These are phyloP conservation scores for Leucosticte australis DNA, from an alignment of 2,113 vertebrate species.

Conservation along the genomic window DNA sequence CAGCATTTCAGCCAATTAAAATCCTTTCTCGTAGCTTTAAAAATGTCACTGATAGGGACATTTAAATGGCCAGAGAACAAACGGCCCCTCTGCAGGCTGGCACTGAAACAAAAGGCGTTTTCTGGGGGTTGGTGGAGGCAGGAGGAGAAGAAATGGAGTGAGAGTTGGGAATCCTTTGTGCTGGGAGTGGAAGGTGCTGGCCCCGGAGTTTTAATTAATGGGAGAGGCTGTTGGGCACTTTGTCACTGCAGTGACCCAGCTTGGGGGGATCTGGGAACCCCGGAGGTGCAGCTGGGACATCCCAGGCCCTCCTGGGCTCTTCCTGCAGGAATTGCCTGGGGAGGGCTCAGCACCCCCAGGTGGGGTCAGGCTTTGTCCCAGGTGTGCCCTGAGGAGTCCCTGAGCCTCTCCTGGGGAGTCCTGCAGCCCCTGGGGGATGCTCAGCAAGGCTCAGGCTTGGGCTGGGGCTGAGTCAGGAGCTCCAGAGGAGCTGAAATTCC, in stretches of 20 bases:
- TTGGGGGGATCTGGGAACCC: not conserved
- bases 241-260: no score
- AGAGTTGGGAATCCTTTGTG: not conserved
- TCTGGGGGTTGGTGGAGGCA: not conserved
- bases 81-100: not conserved
- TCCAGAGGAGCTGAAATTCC: not conserved
- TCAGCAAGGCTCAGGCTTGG: not conserved
- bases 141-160: not conserved
- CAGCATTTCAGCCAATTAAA: conserved; percentile 72
- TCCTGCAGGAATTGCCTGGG: not conserved
- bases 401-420: accelerated
- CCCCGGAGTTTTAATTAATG: not conserved
- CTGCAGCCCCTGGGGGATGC: not conserved
- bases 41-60: conserved; percentile 52
- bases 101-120: not conserved
- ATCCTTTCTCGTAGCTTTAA: conserved; percentile 53
- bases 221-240: not conserved
- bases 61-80: conserved; percentile 19
- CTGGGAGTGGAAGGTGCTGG: not conserved
- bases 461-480: not conserved
- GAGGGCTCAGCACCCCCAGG: not conserved
- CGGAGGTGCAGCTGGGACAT: accelerated
- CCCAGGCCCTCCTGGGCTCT: accelerated
- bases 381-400: not conserved
- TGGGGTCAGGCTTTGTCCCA: accelerated